These are phyloP conservation scores for Auanema sp. DNA, from an alignment of 2,888 invertebrate species.

Conservation along the genomic window DNA sequence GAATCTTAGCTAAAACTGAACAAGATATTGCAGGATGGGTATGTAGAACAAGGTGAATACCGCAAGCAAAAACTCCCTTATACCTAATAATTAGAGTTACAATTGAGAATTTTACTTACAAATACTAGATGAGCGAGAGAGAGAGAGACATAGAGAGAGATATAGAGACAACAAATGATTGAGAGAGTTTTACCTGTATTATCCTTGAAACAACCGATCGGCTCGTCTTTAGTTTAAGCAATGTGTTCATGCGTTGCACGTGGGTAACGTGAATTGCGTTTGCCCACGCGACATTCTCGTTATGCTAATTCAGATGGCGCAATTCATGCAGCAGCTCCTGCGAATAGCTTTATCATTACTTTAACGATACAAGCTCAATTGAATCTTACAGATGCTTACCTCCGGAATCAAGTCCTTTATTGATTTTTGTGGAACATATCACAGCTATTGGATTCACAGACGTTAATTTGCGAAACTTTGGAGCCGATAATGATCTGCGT, in stretches of 20 bases:
- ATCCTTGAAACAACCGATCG: too few relatives aligned
- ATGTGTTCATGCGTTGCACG: neutral
- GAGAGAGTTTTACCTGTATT: too few relatives aligned
- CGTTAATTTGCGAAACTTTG: constrained; percentile 4
- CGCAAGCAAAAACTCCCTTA: too few relatives aligned
- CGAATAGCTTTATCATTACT: neutral
- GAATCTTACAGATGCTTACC: neutral
- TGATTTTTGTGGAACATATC: constrained; percentile 3
- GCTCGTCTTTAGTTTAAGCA: too few relatives aligned
- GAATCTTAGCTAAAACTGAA: neutral
- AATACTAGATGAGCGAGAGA: neutral
- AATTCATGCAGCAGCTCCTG: neutral
- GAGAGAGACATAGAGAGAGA: too few relatives aligned
- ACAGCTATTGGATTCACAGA: constrained; percentile 10
- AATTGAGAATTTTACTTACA: too few relatives aligned
- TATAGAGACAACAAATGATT: too few relatives aligned
- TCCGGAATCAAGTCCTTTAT: constrained; percentile 7
- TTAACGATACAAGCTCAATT: neutral
- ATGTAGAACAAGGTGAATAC: too few relatives aligned
- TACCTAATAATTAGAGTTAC: too few relatives aligned
- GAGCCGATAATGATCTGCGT: constrained; percentile 4
- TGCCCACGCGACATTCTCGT: too few relatives aligned
- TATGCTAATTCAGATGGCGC: too few relatives aligned
- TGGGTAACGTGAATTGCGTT: neutral
- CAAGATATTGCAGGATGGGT: too few relatives aligned